phyloP scores from a whole-genome alignment of 2,888 invertebrate species.

The Apeira syringaria region DNA sequence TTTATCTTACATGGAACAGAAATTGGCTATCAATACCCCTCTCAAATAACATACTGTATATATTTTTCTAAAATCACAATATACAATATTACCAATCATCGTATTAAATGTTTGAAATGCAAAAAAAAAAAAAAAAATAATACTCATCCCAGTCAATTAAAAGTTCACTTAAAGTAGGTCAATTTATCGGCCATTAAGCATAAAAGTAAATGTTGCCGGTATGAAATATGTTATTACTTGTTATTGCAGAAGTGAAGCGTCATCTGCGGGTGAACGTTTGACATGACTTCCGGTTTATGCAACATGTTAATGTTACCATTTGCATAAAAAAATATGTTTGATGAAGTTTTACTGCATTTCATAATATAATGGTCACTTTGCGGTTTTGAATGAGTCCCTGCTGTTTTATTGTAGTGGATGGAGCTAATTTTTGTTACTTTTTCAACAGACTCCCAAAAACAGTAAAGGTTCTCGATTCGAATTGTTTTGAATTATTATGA shows the following conservation, averaged over 20 bases:
- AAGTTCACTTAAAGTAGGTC: conserved; percentile 6
- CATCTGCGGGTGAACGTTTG: conserved; percentile 16
- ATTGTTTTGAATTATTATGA: too few species aligned
- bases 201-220: conserved; percentile 2
- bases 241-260: conserved; percentile 8
- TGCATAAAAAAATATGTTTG: conserved; percentile 44
- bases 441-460: neutral
- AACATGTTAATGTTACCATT: conserved; percentile 46
- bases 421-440: neutral
- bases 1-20: too few species aligned
- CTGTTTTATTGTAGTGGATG: neutral
- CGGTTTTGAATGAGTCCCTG: conserved; percentile 12
- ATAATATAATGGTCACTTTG: conserved; percentile 27
- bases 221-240: neutral
- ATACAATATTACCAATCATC: too few species aligned
- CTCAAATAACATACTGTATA: too few species aligned
- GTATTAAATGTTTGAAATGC: too few species aligned
- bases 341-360: conserved; percentile 33
- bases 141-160: too few species aligned
- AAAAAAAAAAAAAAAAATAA: too few species aligned
- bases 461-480: too few species aligned
- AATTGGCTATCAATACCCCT: too few species aligned
- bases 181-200: conserved; percentile 1
- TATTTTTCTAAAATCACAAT: too few species aligned
- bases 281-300: conserved; percentile 40